Conservation (phyloP, 1,140 invertebrate genomes). For the Zaprionus inermis region DNA sequence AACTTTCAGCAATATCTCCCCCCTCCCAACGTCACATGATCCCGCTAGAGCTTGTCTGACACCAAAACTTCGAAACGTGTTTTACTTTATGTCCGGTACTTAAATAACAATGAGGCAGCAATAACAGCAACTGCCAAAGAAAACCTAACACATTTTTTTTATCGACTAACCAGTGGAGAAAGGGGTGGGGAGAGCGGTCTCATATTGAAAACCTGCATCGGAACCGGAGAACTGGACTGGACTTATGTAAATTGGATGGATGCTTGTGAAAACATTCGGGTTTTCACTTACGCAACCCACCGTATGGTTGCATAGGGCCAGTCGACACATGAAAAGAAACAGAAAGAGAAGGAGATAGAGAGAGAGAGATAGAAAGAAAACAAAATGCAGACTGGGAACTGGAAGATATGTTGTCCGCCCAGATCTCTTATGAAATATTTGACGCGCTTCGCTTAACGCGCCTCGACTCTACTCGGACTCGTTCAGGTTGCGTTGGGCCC, state of each 20-base stretch:
- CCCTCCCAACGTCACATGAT: background rate
- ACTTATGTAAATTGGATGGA: constrained; percentile 40
- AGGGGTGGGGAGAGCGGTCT: background rate
- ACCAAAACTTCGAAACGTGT: constrained; percentile 42
- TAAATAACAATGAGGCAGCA: constrained; percentile 38
- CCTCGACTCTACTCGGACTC: background rate
- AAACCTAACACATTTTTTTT: constrained; percentile 39
- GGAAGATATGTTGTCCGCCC: constrained; percentile 31
- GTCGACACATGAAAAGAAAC: background rate
- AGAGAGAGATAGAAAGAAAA: background rate
- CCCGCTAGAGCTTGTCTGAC: constrained; percentile 24
- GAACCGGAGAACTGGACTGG: constrained; percentile 36
- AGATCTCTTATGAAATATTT: constrained; percentile 45
- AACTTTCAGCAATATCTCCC: background rate
- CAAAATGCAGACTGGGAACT: constrained; percentile 14
- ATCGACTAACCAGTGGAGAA: constrained; percentile 16
- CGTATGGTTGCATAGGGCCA: constrained; percentile 3
- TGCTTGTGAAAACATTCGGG: constrained; percentile 26
- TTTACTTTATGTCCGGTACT: constrained; percentile 48
- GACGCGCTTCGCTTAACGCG: constrained; percentile 35
- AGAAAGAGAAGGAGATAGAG: background rate
- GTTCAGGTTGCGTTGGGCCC: constrained; percentile 5
- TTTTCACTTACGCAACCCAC: constrained; percentile 42
- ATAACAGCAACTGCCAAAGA: constrained; percentile 11
- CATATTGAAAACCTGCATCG: constrained; percentile 36